phyloP scores from a whole-genome alignment of 2,888 invertebrate species.

The Laspeyria flexula region DNA sequence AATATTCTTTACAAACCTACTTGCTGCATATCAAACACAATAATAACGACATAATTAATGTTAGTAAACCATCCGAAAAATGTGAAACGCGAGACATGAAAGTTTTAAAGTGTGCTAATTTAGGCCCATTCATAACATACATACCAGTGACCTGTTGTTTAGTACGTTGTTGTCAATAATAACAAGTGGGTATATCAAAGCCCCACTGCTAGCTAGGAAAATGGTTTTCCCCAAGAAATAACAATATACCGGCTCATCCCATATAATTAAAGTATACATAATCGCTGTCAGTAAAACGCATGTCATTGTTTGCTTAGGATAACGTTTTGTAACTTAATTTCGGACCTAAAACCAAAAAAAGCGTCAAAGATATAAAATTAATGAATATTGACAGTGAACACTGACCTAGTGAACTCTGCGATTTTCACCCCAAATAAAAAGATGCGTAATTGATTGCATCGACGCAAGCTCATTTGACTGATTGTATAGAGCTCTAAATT shows the following conservation, averaged over 20 bases:
- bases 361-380: slow-evolving; percentile 23
- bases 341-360: slow-evolving; percentile 4
- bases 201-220: not conserved
- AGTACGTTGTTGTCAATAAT: not conserved
- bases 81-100: slow-evolving; percentile 14
- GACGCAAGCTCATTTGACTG: slow-evolving; percentile 79
- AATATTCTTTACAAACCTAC: too few species aligned
- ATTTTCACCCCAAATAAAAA: slow-evolving; percentile 63
- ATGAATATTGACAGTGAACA: slow-evolving; percentile 31
- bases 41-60: slow-evolving; percentile 19
- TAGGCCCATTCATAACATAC: slow-evolving; percentile 6
- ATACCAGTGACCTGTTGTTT: not conserved
- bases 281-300: slow-evolving; percentile 15
- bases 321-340: slow-evolving; percentile 11
- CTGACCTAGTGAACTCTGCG: slow-evolving; percentile 67
- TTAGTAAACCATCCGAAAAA: slow-evolving; percentile 32
- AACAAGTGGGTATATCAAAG: not conserved
- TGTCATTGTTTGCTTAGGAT: slow-evolving; percentile 40
- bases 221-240: too few species aligned
- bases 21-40: slow-evolving; percentile 17
- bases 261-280: slow-evolving; percentile 10
- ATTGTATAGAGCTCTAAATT: slow-evolving; percentile 81
- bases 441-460: slow-evolving; percentile 81
- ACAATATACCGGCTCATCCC: slow-evolving; percentile 9
- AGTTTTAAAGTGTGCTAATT: slow-evolving; percentile 31